These are phyloP conservation scores for Apocheima hispidaria DNA, from an alignment of 2,888 invertebrate genomes.

Conservation along the genomic window DNA sequence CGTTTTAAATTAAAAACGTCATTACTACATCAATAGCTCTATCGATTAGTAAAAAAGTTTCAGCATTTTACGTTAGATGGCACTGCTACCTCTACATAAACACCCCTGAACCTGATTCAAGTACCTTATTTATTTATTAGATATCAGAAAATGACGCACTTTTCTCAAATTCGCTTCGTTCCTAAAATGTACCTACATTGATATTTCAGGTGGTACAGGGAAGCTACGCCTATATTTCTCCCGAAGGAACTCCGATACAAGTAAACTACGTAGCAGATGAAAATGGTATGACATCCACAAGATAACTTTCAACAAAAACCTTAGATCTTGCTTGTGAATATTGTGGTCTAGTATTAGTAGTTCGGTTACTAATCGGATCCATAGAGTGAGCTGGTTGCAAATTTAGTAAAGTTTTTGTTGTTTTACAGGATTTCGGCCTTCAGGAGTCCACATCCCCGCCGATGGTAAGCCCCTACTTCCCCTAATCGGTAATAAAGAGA, in stretches of 20 bases:
- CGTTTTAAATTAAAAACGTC: not conserved
- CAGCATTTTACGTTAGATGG: conserved; percentile 12
- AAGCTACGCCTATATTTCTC: conserved; percentile 90
- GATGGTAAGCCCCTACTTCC: conserved; percentile 82
- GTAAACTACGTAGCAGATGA: conserved; percentile 91
- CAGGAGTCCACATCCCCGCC: conserved; percentile 88
- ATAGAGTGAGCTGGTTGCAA: too few species aligned
- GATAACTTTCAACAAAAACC: too few species aligned
- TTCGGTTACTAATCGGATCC: too few species aligned
- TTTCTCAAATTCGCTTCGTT: too few species aligned
- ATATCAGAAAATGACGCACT: too few species aligned
- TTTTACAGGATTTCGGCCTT: conserved; percentile 84
- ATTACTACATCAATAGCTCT: too few species aligned
- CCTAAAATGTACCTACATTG: too few species aligned
- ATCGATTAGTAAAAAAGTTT: not conserved
- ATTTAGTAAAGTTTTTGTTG: not conserved
- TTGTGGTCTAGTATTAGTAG: too few species aligned
- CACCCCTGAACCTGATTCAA: too few species aligned
- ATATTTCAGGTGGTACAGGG: conserved; percentile 89
- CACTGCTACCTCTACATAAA: not conserved
- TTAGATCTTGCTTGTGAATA: too few species aligned
- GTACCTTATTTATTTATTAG: too few species aligned
- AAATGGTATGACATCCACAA: conserved; percentile 82
- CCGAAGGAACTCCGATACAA: conserved; percentile 90
- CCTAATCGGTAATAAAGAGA: conserved; percentile 61